Evolutionary conservation across 2,888 invertebrate genomes (phyloP).

Genomic region (Pterobdella sp.): DNA sequence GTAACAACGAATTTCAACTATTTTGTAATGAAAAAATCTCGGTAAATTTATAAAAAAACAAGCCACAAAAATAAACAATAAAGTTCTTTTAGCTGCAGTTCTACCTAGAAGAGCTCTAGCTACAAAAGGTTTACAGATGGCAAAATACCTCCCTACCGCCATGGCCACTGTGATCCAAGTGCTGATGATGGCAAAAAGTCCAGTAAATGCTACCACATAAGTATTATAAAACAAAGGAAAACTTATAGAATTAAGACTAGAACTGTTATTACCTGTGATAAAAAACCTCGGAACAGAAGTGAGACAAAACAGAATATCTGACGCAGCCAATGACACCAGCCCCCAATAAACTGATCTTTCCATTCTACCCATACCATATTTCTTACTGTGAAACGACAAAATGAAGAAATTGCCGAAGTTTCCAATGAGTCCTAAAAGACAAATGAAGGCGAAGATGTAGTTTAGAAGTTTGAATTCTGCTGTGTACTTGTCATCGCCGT

Average conservation of each 20-base stretch:
- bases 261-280: constrained; percentile 29
- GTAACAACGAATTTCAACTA: constrained; percentile 28
- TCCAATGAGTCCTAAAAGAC: constrained; percentile 44
- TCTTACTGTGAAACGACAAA: constrained; percentile 44
- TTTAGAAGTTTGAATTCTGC: constrained; percentile 12
- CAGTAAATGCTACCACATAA: constrained; percentile 44
- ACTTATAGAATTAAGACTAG: background rate
- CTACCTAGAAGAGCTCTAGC: constrained; percentile 46
- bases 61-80: constrained; percentile 36
- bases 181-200: constrained; percentile 47
- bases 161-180: constrained; percentile 49
- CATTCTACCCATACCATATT: constrained; percentile 45
- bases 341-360: constrained; percentile 48
- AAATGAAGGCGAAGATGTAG: constrained; percentile 57
- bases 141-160: constrained; percentile 48
- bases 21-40: constrained; percentile 31
- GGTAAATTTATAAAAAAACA: constrained; percentile 35
- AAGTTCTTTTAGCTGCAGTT: constrained; percentile 43
- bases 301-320: constrained; percentile 48
- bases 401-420: constrained; percentile 46
- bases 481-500: background rate
- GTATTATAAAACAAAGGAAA: constrained; percentile 41
- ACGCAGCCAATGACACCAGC: constrained; percentile 46
- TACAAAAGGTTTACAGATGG: constrained; percentile 48
- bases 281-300: constrained; percentile 44